Percentiles rank a stretch among this genome's conserved stretches.
phyloP scores from a whole-genome alignment of 2,888 invertebrate genomes.

The Muscina levida region DNA sequence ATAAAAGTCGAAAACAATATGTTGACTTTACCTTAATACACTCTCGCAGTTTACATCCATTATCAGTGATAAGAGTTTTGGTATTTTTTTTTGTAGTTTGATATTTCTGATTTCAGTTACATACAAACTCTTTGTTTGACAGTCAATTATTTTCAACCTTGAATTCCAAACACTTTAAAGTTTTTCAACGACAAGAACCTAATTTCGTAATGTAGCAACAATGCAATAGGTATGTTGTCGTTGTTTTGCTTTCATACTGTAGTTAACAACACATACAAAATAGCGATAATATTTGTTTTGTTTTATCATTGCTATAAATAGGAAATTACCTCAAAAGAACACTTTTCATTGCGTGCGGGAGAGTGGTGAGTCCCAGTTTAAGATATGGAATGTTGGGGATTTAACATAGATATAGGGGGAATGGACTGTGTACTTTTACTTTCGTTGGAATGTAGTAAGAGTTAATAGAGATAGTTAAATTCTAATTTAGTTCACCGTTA shows the following conservation, averaged over 20 bases:
- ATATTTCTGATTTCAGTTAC: neutral
- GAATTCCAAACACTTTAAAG: neutral
- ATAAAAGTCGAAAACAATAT: too few species aligned
- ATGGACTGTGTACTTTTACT: too few species aligned
- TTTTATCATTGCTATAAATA: slow-evolving; percentile 28
- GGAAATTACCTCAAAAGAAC: slow-evolving; percentile 33
- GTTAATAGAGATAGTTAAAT: too few species aligned
- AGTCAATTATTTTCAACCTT: neutral
- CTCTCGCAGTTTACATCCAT: too few species aligned
- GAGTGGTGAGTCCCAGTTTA: too few species aligned
- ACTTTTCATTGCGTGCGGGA: neutral
- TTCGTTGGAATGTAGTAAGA: too few species aligned
- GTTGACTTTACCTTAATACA: too few species aligned
- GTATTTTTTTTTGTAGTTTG: neutral
- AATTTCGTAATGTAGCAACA: too few species aligned
- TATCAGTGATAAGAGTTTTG: slow-evolving; percentile 12
- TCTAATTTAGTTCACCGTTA: too few species aligned
- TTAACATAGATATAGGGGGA: too few species aligned
- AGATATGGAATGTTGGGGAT: too few species aligned
- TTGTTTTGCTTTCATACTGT: neutral
- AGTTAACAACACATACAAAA: too few species aligned
- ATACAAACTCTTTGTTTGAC: neutral
- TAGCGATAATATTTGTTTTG: neutral
- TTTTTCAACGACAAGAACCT: neutral
- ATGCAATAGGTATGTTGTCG: neutral